These are phyloP conservation scores for Numida meleagris DNA, from an alignment of 2,113 vertebrate genomes.

Conservation along the genomic window DNA sequence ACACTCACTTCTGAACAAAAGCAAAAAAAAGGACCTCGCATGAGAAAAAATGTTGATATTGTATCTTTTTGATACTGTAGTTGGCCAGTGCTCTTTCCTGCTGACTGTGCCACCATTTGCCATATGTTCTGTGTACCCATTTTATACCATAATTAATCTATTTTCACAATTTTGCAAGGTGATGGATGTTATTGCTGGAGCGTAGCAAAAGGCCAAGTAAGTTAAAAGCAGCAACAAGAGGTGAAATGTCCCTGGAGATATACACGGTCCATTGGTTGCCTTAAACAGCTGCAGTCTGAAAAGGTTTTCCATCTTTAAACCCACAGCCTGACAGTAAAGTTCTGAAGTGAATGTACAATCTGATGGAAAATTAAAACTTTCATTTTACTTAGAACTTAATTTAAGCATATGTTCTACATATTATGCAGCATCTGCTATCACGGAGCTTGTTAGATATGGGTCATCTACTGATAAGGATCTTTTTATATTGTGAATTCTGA, in stretches of 20 bases:
- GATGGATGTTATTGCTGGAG: neutral
- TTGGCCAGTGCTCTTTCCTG: neutral
- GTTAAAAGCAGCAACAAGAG: neutral
- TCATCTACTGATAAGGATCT: fast-evolving
- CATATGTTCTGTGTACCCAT: neutral
- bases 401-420: neutral
- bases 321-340: neutral
- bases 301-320: neutral
- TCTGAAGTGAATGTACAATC: neutral
- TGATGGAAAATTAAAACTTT: neutral
- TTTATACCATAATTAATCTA: neutral
- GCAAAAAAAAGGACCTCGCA: neutral
- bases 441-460: neutral
- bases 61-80: neutral
- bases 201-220: neutral
- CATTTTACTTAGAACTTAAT: neutral
- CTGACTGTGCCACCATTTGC: neutral
- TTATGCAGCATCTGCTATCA: neutral
- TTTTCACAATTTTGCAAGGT: neutral
- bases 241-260: neutral
- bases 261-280: neutral
- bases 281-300: neutral
- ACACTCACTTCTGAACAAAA: neutral
- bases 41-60: neutral
- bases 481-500: neutral